Evolutionary conservation across 2,797 vertebrate genomes (phyloP), one percentile per base, ranked within the genome.

Genomic region (Helicolenus hilgendorfi): DNA sequence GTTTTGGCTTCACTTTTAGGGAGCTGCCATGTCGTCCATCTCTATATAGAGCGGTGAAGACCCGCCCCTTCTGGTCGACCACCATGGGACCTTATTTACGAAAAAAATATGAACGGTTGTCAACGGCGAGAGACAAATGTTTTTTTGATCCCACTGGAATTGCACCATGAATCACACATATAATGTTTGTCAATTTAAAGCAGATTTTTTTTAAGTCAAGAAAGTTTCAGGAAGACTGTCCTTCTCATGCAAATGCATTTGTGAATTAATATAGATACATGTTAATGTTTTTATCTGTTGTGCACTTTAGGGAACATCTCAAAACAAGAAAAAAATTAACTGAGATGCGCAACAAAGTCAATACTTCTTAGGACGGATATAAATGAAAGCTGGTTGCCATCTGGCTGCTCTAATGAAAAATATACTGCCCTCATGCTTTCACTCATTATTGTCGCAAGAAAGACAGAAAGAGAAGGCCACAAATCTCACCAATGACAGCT

Each of bases 401-500:
- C 75, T 76, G 72, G 26, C 33, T 58, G 64, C 26, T 36, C 1
- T 81, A 8, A 24, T 84, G 78, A 84, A 87, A 78, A 60, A 83
- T 62, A 64, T 26, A 38, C 76, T 36, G 20, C 11, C 14, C 7
- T 71, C 15, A 22, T 41, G 20, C 45, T 79, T 79, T 33, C 56
- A 77, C 72, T 78, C 70, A 82, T 77, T 72, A 64, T 36, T 11
- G 31, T 11, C 1, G 11, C 38, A 70, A 20, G 11, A 63, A 69
- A 64, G 77, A 70, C 45, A 36, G 70, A 74, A 68, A 24, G 27
- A 80, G 74, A 49, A 35, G 65, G 58, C 55, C 53, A 77, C 80
- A 91, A 62, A 92, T 93, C 58, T 22, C 31, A 0, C 36, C 2
- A 6, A 56, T 65, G 92, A 88, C 91, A 94, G 81, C 69, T n/a